A percentile compares a stretch with the other conserved stretches of the same genome.
Conservation (phyloP, 2,113 vertebrate genomes). For the Phaethornis superciliosus region DNA sequence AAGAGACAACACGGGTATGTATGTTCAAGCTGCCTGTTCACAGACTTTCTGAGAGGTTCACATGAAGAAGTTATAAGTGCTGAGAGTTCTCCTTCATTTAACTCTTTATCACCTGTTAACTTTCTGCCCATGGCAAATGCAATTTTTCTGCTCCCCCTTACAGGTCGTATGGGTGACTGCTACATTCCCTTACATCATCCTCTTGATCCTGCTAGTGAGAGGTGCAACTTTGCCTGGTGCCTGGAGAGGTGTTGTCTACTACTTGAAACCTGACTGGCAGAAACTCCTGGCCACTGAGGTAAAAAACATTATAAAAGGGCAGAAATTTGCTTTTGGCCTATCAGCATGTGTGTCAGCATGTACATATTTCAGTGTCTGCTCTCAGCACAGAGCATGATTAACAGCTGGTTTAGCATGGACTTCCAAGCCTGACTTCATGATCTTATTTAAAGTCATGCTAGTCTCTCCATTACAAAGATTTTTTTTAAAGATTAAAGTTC, state of each 20-base stretch:
- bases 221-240: constrained; percentile 95
- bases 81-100: neutral
- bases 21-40: neutral
- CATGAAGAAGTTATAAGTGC: neutral
- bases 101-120: neutral
- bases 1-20: neutral
- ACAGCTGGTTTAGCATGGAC: neutral
- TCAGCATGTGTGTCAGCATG: neutral
- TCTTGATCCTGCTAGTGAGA: constrained; percentile 87
- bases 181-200: constrained; percentile 93
- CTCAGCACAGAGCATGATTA: neutral
- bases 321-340: neutral
- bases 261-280: constrained; percentile 92
- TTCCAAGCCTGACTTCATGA: neutral
- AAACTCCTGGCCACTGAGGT: constrained; percentile 91
- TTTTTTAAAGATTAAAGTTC: neutral
- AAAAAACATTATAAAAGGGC: constrained; percentile 16
- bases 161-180: constrained; percentile 99
- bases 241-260: constrained; percentile 95
- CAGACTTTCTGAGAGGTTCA: neutral
- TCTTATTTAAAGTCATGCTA: neutral
- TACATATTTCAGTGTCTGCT: neutral
- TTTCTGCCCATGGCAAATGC: neutral
- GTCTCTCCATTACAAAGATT: neutral
- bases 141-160: neutral